Base-by-base conservation (phyloP, 1,140 invertebrate species). In the Aphaenogaster floridana region DNA sequence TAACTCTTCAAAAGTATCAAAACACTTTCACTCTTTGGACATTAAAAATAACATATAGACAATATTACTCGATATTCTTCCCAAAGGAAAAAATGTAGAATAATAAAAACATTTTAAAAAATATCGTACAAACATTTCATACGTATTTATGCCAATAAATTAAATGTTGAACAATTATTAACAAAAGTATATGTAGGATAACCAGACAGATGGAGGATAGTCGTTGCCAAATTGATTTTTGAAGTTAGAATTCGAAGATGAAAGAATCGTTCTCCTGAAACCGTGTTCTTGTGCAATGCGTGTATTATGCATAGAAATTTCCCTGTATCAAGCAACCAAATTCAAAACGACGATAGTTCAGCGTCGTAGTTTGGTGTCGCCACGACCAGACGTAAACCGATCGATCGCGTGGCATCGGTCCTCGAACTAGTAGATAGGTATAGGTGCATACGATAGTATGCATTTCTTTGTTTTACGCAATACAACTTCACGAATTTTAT, bases 321-420 rank as follows among this genome's bases (percentile, higher is more conserved):
- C 63, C n/a, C 7, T 15, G 0, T 2, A n/a, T 17, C 7, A 6
- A 17, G 15, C 34, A 50, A 52, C 8, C 34, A 28, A 54, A 21
- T 9, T 15, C 15, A 8, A 39, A 42, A n/a, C 8, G 39, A 54
- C 79, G 52, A 57, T 48, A 45, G 15, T n/a, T 64, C 45, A 79
- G 5, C 76, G 21, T 39, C 17, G 39, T 28, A 45, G 61, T 15
- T 39, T 48, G 9, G 74, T 69, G 88, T 88, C 74, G 76, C 61
- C 54, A 83, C 84, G 86, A 63, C 85, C 89, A 91, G 88, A 89
- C 91, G 15, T 91, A 88, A 91, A 87, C 84, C 90, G 86, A 92
- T 92, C 91, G 91, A 92, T 92, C 69, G 74, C 39, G 39, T 52
- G 34, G 57, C 80, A 79, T 52, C 54, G 68, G 71, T 83, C 72